Evolutionary conservation across 2,888 invertebrate genomes (phyloP).

Genomic region (Microdon myrmicae): DNA sequence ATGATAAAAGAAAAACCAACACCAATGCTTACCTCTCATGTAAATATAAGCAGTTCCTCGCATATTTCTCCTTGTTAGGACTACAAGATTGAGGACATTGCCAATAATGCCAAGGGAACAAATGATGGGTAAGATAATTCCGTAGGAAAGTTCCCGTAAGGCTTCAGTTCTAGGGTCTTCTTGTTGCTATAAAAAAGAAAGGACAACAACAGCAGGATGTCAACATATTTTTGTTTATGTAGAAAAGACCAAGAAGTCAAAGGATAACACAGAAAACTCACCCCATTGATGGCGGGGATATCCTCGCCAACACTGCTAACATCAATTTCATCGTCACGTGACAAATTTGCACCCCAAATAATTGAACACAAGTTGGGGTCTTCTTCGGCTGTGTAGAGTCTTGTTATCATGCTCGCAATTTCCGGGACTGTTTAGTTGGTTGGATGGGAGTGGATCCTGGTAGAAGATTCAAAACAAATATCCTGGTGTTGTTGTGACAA

Average conservation of each 20-base stretch:
- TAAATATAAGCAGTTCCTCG: constrained; percentile 83
- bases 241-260: not conserved
- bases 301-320: constrained; percentile 39
- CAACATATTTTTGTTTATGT: constrained; percentile 1
- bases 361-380: constrained; percentile 65
- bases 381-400: constrained; percentile 64
- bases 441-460: not conserved
- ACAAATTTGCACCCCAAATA: constrained; percentile 63
- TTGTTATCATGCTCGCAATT: constrained; percentile 62
- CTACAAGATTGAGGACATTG: constrained; percentile 81
- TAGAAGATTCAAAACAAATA: constrained; percentile 17
- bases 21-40: constrained; percentile 77
- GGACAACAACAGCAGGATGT: constrained; percentile 3
- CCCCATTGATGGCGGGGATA: constrained; percentile 44
- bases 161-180: constrained; percentile 73
- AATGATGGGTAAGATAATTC: constrained; percentile 75
- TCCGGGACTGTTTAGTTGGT: not conserved
- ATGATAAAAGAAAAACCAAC: constrained; percentile 2
- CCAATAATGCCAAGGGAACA: constrained; percentile 80
- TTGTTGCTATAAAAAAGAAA: constrained; percentile 50
- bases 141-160: constrained; percentile 73
- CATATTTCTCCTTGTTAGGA: constrained; percentile 80
- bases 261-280: constrained; percentile 28
- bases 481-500: constrained; percentile 26
- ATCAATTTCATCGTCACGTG: constrained; percentile 57